These are phyloP conservation scores for Lamellibrachia columna DNA, from an alignment of 2,888 invertebrate genomes.

Conservation along the genomic window DNA sequence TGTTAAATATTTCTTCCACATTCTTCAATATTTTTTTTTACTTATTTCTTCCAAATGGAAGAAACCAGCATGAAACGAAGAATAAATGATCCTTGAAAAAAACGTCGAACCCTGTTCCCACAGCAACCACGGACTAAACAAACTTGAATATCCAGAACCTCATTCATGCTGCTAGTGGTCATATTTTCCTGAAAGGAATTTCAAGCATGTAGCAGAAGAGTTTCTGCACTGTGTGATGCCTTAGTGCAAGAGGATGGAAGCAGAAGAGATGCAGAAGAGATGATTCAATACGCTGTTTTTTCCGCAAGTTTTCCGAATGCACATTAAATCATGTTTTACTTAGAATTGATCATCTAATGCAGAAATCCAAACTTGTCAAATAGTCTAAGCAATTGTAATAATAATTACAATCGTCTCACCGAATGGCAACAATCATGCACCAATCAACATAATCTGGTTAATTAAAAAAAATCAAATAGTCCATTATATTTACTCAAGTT, in stretches of 20 bases:
- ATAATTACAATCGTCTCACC: too few species aligned
- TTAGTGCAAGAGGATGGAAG: too few species aligned
- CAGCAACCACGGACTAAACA: background rate
- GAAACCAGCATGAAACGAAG: background rate
- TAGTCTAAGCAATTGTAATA: too few species aligned
- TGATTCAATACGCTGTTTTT: background rate
- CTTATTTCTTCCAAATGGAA: background rate
- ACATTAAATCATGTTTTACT: background rate
- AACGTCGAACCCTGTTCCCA: background rate
- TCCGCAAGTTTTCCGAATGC: background rate
- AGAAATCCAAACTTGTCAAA: background rate
- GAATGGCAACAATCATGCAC: too few species aligned
- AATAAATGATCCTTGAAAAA: background rate
- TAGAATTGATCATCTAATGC: background rate
- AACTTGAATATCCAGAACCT: background rate
- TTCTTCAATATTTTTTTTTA: too few species aligned
- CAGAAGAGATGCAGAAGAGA: too few species aligned
- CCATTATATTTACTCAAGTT: too few species aligned
- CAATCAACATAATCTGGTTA: too few species aligned
- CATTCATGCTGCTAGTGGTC: background rate
- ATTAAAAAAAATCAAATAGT: too few species aligned
- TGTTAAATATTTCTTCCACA: too few species aligned
- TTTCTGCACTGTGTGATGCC: too few species aligned
- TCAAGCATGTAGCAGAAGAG: background rate
- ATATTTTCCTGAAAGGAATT: background rate